phyloP scores from a whole-genome alignment of 2,888 invertebrate species.

The Acanthopleura granulata region DNA sequence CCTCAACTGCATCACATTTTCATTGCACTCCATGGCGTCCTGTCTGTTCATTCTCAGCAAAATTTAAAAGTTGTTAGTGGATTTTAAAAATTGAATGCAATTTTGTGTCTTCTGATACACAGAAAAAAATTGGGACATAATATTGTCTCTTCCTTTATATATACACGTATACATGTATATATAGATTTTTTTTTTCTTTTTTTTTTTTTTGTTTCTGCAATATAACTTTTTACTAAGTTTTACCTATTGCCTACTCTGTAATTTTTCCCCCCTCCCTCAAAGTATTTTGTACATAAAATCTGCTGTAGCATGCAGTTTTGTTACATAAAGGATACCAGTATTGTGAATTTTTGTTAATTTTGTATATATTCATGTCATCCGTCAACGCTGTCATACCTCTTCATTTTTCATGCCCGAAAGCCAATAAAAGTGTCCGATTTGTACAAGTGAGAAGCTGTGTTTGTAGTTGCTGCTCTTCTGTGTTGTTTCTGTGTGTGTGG shows the following conservation, averaged over 20 bases:
- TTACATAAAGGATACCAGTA: background rate
- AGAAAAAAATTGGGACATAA: too few species aligned
- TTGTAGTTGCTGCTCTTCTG: background rate
- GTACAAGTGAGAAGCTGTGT: background rate
- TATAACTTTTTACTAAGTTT: background rate
- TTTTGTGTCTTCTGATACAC: too few species aligned
- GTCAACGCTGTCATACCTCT: background rate
- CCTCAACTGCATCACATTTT: constrained; percentile 46
- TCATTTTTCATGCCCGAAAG: constrained; percentile 4
- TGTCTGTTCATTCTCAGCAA: constrained; percentile 12
- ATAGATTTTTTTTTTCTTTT: background rate
- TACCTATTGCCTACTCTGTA: background rate
- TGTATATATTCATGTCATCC: constrained; percentile 16
- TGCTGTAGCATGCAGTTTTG: constrained; percentile 10
- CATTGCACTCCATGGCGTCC: constrained; percentile 45
- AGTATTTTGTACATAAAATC: constrained; percentile 16
- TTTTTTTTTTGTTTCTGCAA: background rate
- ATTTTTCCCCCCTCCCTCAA: background rate
- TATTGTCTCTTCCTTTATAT: too few species aligned
- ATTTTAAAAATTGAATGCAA: background rate
- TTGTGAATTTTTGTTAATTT: constrained; percentile 19
- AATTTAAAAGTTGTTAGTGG: background rate
- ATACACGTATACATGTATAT: too few species aligned
- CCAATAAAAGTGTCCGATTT: constrained; percentile 4
- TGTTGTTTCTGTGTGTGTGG: background rate